phyloP scores from a whole-genome alignment of 2,113 vertebrate genomes.

The Emydocephalus ijimae region DNA sequence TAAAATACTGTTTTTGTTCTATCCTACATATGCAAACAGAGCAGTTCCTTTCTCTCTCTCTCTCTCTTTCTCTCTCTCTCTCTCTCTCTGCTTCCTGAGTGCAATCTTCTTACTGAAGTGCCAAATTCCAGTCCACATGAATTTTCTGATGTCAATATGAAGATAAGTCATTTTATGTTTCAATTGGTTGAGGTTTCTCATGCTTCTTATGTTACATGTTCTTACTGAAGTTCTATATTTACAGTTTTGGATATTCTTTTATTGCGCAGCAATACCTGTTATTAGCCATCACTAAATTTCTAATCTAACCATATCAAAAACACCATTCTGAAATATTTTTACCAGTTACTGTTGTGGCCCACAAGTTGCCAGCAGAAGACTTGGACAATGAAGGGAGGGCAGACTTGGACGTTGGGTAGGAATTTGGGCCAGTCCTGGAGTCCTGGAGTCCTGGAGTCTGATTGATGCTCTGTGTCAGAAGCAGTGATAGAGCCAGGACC shows the following conservation, averaged over 20 bases:
- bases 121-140: neutral
- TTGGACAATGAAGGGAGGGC: too few relatives aligned
- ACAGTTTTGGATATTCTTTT: too few relatives aligned
- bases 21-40: neutral
- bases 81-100: neutral
- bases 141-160: neutral
- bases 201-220: neutral
- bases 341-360: neutral
- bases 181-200: neutral
- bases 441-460: too few relatives aligned
- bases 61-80: too few relatives aligned
- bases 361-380: too few relatives aligned
- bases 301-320: neutral
- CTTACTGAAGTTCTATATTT: too few relatives aligned
- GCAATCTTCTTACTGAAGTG: neutral
- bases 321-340: neutral
- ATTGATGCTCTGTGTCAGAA: too few relatives aligned
- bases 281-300: neutral
- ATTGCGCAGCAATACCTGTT: neutral
- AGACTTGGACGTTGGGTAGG: too few relatives aligned
- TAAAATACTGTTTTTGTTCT: neutral
- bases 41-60: too few relatives aligned
- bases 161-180: neutral
- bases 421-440: too few relatives aligned
- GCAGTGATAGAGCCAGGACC: too few relatives aligned